Base-by-base conservation (phyloP, 2,113 vertebrate genomes). In the Gopherus evgoodei region DNA sequence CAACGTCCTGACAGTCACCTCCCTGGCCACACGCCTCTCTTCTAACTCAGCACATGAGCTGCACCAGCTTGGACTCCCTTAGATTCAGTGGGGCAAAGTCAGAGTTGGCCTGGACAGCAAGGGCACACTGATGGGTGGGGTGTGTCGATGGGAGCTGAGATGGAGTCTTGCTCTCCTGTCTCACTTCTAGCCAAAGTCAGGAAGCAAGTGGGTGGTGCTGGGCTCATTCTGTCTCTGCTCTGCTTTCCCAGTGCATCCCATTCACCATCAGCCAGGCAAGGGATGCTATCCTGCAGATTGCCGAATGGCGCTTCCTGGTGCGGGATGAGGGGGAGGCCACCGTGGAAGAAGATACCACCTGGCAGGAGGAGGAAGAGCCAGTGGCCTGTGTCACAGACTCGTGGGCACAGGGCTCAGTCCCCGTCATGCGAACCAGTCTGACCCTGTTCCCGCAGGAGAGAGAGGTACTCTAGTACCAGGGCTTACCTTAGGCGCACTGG, bases 341-440 rank as follows among this genome's bases (percentile, higher is more conserved):
- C 1, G 92, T 88, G 31, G 42, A 91, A 1, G 88, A 79, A n/a
- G 86, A 62, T 22, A 62, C 81, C 11, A 1, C 47, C 1, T 96
- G 95, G 94, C 90, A 44, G 0, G 95, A 97, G 90, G 98, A 98
- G 0, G 93, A 97, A n/a, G 98, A 99, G 86, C 99, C 99, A 3
- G 1, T 54, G 27, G 91, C 98, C 2, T 54, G 96, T 4, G 0
- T 25, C 4, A 83, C 72, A 0, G 99, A 99, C 78, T 87, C 97
- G n/a, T 99, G 99, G 98, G 98, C 98, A 0, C 96, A 97, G 92
- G 98, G 99, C 42, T 98, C 96, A 1, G 96, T 98, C 6, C 96
- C 98, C 0, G 54, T 96, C n/a, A 38, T 97, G 47, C 57, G 88
- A 1, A 1, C 47, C 54, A 72, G n/a, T 50, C 5, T 12, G 54